Base-by-base conservation (phyloP, 2,888 invertebrate genomes). In the Melinaea menophilus region DNA sequence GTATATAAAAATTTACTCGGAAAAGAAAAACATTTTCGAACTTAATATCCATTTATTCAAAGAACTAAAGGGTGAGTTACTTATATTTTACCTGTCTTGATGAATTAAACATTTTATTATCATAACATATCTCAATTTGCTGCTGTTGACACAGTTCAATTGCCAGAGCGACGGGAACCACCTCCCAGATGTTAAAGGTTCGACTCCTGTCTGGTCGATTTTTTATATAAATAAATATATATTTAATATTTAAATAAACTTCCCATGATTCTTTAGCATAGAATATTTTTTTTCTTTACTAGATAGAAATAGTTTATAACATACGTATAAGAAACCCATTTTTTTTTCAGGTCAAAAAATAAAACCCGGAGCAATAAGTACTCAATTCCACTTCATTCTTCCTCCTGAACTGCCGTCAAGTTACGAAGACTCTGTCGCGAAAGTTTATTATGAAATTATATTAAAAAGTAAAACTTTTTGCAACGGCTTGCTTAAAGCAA, bases 1-100 rank as follows among this genome's bases (percentile, higher is more conserved):
- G 0, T 88, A 82, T 63, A 79, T 90, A 46, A 86, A 81, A 75
- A 77, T 84, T 33, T 90, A 89, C 72, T 82, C 86, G 0, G 82
- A 81, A 65, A 85, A 84, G 68, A 77, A 73, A 62, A 83, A 79
- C 68, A 58, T 88, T n/a, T 71, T 89, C 3, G 76, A 77, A 56
- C 71, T 82, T 4, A 69, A 74, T 59, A 76, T 82, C 41, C 75
- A 85, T 62, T 73, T 86, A 55, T 85, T 88, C 69, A 73, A 74
- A 55, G 78, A 80, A 56, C 62, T 74, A 66, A 68, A 75, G 68
- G 76, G 76, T 73, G 66, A 73, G 76, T 76, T 11, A 9, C n/a
- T 41, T 22, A 51, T 3, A 11, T 22, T 22, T 22, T 7, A 51
- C 31, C 9, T 9, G 1, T 5, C 13, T 22, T 51, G 31, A 51